These are phyloP conservation scores for Nematopogon swammerdamellus DNA, from an alignment of 2,888 invertebrate genomes.

Conservation along the genomic window DNA sequence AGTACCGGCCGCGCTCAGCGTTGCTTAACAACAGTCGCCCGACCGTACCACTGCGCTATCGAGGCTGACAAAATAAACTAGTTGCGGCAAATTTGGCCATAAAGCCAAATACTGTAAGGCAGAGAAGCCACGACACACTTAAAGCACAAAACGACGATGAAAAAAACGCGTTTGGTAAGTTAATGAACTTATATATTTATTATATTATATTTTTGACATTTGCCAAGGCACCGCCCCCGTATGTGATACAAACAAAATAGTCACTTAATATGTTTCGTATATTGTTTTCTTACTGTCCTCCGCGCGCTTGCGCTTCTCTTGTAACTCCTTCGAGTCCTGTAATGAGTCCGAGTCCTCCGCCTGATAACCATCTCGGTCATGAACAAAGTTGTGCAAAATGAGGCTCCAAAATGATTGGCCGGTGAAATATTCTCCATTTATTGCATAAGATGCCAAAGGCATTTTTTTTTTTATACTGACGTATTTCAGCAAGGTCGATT, in stretches of 20 bases:
- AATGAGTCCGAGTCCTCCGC: conserved; percentile 3
- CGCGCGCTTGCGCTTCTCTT: conserved; percentile 2
- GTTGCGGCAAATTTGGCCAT: too few relatives aligned
- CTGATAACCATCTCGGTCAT: conserved; percentile 4
- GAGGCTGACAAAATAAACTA: too few relatives aligned
- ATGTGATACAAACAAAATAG: conserved; percentile 2
- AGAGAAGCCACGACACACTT: too few relatives aligned
- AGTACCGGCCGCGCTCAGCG: too few relatives aligned
- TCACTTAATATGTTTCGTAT: conserved; percentile 4
- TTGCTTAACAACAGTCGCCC: too few relatives aligned
- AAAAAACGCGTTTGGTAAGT: conserved; percentile 3
- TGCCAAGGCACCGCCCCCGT: conserved; percentile 2
- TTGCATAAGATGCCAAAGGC: too few relatives aligned
- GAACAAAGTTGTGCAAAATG: conserved; percentile 5
- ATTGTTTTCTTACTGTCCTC: conserved; percentile 2
- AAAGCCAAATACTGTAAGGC: too few relatives aligned
- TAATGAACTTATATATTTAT: neutral
- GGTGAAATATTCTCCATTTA: too few relatives aligned
- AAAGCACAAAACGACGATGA: neutral
- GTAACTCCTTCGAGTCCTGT: conserved; percentile 2
- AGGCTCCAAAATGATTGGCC: too few relatives aligned
- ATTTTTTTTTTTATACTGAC: too few relatives aligned
- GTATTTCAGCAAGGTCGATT: too few relatives aligned
- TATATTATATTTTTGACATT: conserved; percentile 4
- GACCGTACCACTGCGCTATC: too few relatives aligned